Conservation (phyloP, 2,888 invertebrate species). For the Galeruca laticollis region DNA sequence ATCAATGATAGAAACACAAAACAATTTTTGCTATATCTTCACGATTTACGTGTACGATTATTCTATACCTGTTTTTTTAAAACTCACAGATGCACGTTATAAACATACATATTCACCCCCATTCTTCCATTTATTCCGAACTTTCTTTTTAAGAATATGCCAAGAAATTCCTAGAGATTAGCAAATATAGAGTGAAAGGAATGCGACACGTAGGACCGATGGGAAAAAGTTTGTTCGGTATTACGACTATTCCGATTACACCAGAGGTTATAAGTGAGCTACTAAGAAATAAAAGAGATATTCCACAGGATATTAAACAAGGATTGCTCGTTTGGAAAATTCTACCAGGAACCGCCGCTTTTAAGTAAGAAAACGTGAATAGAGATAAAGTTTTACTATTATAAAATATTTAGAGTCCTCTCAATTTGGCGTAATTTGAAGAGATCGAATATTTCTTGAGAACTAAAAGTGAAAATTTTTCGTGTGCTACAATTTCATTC, state of each 20-base stretch:
- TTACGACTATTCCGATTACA: slow-evolving; percentile 89
- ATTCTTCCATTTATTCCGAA: background rate
- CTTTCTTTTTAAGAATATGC: slow-evolving; percentile 72
- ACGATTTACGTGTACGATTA: no score
- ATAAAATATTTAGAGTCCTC: background rate
- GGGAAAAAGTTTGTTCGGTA: slow-evolving; percentile 69
- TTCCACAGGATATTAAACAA: slow-evolving; percentile 76
- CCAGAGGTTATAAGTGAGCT: slow-evolving; percentile 81
- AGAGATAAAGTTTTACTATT: background rate
- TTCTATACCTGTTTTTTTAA: no score
- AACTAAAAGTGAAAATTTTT: no score
- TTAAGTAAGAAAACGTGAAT: slow-evolving; percentile 70
- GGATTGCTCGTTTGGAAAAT: slow-evolving; percentile 93
- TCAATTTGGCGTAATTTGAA: no score
- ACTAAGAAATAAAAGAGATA: slow-evolving; percentile 74
- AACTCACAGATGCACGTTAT: no score
- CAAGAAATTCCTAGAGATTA: slow-evolving; percentile 77
- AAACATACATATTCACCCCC: no score
- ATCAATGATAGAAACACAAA: no score
- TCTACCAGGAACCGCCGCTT: slow-evolving; percentile 87
- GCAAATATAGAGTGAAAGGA: slow-evolving; percentile 46
- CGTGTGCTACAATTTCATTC: no score
- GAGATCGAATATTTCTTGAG: no score
- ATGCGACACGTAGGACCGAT: slow-evolving; percentile 72
- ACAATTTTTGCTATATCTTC: no score